Conservation (phyloP, 2,113 vertebrate genomes). For the Calyptomena viridis region DNA sequence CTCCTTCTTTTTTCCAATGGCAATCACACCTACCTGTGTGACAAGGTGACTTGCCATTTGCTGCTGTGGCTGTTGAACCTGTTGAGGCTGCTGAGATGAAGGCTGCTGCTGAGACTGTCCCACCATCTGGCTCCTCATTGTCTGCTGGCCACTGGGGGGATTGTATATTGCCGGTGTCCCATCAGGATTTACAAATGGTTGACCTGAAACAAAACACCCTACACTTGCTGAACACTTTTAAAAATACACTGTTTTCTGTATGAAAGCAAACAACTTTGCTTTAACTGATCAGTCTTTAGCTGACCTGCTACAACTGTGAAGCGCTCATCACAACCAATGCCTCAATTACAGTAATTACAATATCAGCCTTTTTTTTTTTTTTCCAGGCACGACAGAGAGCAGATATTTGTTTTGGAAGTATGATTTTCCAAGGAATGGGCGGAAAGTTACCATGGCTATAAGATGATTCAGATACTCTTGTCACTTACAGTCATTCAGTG, state of each 20-base stretch:
- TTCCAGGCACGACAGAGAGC: background rate
- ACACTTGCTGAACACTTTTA: background rate
- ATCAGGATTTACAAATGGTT: constrained; percentile 94
- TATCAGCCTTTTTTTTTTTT: background rate
- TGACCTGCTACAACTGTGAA: background rate
- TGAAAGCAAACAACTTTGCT: background rate
- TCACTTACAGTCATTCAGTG: background rate
- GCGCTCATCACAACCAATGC: background rate
- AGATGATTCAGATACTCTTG: background rate
- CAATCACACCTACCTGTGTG: constrained; percentile 83
- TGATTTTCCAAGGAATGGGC: background rate
- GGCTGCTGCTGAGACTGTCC: constrained; percentile 75
- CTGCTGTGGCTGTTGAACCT: constrained; percentile 79
- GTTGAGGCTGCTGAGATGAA: constrained; percentile 74
- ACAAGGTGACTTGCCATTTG: constrained; percentile 76
- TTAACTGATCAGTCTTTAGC: background rate
- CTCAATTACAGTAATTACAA: background rate
- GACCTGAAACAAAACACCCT: constrained; percentile 75
- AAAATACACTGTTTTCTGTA: background rate
- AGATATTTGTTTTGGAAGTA: background rate
- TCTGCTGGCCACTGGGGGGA: constrained; percentile 85
- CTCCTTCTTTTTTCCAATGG: background rate
- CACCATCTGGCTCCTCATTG: constrained; percentile 76
- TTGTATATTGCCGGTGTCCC: constrained; percentile 93
- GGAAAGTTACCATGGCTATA: background rate